These are phyloP conservation scores for Alentia gelatinosa DNA, from an alignment of 2,888 invertebrate genomes.

Conservation along the genomic window DNA sequence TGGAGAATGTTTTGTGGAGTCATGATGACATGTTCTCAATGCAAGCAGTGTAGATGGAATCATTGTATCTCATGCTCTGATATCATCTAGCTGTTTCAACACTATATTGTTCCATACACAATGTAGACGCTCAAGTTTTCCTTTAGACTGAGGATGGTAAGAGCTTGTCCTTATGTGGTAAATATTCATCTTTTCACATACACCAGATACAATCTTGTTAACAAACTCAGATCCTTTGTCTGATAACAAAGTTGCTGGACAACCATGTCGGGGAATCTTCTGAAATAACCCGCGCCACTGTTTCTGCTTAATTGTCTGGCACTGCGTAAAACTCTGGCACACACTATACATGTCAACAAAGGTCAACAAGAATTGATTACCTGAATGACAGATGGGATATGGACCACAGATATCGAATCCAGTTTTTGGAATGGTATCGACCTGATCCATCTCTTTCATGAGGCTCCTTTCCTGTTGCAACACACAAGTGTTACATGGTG, in stretches of 20 bases:
- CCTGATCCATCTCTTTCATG: too few relatives aligned
- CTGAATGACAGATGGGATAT: too few relatives aligned
- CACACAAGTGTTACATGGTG: too few relatives aligned
- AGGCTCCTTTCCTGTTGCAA: too few relatives aligned
- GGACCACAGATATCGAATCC: too few relatives aligned
- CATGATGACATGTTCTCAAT: neutral
- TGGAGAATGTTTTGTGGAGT: neutral
- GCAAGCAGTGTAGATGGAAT: neutral
- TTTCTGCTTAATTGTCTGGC: neutral
- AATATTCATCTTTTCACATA: neutral
- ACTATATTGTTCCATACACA: neutral
- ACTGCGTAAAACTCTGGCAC: neutral
- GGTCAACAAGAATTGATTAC: neutral
- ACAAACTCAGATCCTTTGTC: neutral
- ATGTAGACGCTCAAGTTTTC: neutral
- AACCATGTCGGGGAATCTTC: neutral
- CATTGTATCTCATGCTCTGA: neutral
- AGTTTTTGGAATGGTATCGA: too few relatives aligned
- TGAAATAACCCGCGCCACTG: neutral
- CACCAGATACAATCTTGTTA: neutral
- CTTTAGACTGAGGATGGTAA: neutral
- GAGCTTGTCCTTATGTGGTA: neutral
- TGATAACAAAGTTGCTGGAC: neutral
- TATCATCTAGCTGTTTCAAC: neutral
- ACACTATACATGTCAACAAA: neutral